A percentile compares a stretch with the other conserved stretches of the same genome.
These are phyloP conservation scores for Cephus cinctus DNA, from an alignment of 1,140 invertebrate species.

Conservation along the genomic window DNA sequence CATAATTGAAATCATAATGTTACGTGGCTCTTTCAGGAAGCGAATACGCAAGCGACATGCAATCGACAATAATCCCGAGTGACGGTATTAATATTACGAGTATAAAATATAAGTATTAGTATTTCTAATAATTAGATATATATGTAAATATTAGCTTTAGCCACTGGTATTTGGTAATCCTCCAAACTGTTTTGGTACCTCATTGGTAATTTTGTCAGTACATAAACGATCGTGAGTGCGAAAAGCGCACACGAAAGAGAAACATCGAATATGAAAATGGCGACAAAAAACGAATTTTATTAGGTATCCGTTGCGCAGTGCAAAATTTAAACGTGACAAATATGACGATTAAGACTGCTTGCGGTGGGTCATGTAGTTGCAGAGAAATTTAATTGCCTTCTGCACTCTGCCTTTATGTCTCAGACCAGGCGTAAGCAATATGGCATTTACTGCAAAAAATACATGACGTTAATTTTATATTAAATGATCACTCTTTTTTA, in stretches of 20 bases:
- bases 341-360: slow-evolving; percentile 4
- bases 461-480: slow-evolving; percentile 9
- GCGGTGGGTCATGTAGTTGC: slow-evolving; percentile 2
- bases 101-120: background rate
- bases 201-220: too few relatives aligned
- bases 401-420: slow-evolving; percentile 14
- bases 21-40: too few relatives aligned
- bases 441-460: slow-evolving; percentile 13
- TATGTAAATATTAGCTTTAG: background rate
- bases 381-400: background rate
- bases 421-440: slow-evolving; percentile 13
- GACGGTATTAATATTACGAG: too few relatives aligned
- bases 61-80: too few relatives aligned
- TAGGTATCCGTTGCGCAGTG: background rate
- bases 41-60: too few relatives aligned
- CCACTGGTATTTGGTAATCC: background rate
- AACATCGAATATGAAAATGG: background rate
- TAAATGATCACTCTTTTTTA: background rate
- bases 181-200: too few relatives aligned
- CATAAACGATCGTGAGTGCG: too few relatives aligned
- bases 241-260: background rate
- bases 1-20: too few relatives aligned
- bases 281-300: background rate
- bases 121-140: background rate
- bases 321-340: background rate